Percentiles rank a stretch among this genome's conserved stretches.
These are phyloP conservation scores for Eulemur macaco DNA, from an alignment of 2,113 vertebrate species.

Conservation along the genomic window DNA sequence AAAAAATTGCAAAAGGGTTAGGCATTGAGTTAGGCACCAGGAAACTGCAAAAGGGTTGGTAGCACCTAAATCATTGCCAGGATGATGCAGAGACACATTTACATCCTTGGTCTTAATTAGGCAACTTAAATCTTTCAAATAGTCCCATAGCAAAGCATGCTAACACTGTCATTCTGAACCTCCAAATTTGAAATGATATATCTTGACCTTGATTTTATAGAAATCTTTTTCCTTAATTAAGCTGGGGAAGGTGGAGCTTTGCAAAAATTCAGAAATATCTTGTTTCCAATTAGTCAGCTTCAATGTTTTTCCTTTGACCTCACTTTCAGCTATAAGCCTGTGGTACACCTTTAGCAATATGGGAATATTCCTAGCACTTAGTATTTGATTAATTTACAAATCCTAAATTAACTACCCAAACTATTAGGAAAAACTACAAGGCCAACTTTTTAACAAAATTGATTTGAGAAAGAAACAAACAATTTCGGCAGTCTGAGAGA, in stretches of 20 bases:
- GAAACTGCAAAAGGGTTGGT: background rate
- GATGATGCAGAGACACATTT: background rate
- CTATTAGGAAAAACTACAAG: background rate
- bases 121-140: background rate
- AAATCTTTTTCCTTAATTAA: background rate
- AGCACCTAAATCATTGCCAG: background rate
- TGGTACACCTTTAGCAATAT: background rate
- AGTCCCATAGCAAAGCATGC: background rate
- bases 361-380: background rate
- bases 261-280: conserved; percentile 18
- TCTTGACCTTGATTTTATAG: background rate
- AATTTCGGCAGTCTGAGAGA: conserved; percentile 11
- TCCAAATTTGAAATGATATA: background rate
- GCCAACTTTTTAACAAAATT: background rate
- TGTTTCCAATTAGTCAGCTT: background rate
- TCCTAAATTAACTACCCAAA: background rate
- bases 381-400: background rate
- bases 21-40: background rate
- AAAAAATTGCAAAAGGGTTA: background rate
- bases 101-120: background rate
- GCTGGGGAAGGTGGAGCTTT: background rate
- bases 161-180: background rate
- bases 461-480: background rate
- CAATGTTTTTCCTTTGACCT: background rate
- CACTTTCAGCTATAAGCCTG: background rate